Evolutionary conservation across 2,888 invertebrate genomes (phyloP).

Genomic region (Tubiluchus corallicola): DNA sequence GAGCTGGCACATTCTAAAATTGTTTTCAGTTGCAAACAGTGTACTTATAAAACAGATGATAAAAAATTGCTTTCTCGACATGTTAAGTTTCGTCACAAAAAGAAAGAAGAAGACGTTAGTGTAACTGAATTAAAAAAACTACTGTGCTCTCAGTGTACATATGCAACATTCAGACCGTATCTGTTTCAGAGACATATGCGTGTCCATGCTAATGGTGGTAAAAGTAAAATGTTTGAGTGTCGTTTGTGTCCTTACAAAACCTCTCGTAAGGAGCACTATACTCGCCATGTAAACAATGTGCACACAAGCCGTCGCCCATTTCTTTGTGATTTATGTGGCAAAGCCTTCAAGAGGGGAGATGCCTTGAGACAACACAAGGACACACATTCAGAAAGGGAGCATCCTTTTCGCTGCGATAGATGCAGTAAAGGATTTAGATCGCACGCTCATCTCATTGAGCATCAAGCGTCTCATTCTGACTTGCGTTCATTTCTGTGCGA

Average conservation of each 20-base stretch:
- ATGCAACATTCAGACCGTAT: constrained; percentile 18
- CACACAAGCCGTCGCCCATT: constrained; percentile 35
- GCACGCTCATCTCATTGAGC: constrained; percentile 26
- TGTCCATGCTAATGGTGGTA: constrained; percentile 15
- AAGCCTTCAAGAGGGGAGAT: constrained; percentile 35
- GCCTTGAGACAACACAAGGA: constrained; percentile 33
- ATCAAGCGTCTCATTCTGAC: constrained; percentile 29
- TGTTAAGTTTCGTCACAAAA: constrained; percentile 19
- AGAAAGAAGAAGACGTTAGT: constrained; percentile 8
- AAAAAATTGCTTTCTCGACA: constrained; percentile 19
- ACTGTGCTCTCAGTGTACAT: constrained; percentile 20
- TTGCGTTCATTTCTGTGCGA: constrained; percentile 34
- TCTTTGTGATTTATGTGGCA: constrained; percentile 35
- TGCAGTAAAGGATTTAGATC: constrained; percentile 28
- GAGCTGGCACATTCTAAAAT: constrained; percentile 24
- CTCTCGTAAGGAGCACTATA: constrained; percentile 25
- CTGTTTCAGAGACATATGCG: constrained; percentile 20
- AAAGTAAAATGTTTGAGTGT: constrained; percentile 20
- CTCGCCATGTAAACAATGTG: constrained; percentile 31
- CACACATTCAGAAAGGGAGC: constrained; percentile 24
- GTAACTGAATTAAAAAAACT: constrained; percentile 10
- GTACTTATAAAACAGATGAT: constrained; percentile 23
- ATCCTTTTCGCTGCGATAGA: constrained; percentile 20
- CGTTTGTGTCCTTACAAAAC: constrained; percentile 28
- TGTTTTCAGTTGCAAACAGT: constrained; percentile 19